Conservation (phyloP, 2,113 vertebrate species). For the Artemisiospiza belli region DNA sequence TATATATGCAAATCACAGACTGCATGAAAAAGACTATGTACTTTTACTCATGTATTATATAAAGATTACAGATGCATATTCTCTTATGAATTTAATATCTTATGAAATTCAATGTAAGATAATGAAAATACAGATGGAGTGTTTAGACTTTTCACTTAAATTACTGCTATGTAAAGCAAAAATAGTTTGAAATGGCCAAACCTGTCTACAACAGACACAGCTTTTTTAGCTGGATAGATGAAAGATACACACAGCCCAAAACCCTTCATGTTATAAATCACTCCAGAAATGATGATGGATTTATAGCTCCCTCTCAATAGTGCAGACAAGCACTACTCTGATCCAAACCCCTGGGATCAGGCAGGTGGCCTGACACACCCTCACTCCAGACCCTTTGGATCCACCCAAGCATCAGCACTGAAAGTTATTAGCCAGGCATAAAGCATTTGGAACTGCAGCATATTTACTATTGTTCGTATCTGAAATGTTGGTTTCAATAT, state of each 20-base stretch:
- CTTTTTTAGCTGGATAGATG: neutral
- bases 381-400: neutral
- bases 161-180: neutral
- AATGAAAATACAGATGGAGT: neutral
- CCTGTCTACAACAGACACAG: neutral
- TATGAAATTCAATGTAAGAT: neutral
- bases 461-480: neutral
- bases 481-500: constrained; percentile 6
- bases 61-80: neutral
- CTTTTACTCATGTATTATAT: neutral
- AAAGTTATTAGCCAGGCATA: neutral
- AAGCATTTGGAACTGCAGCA: neutral
- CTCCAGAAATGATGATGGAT: neutral
- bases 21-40: neutral
- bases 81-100: neutral
- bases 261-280: neutral
- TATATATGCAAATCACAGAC: neutral
- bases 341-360: neutral
- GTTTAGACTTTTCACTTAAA: neutral
- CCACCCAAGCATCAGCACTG: neutral
- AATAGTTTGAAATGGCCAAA: neutral
- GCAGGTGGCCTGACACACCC: neutral
- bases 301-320: neutral
- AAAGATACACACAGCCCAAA: neutral
- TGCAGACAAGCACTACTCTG: neutral